Percentiles rank a stretch among this genome's conserved stretches.
Evolutionary conservation across 2,797 vertebrate species (phyloP).

Genomic region (Cynodonichthys magdalenae): DNA sequence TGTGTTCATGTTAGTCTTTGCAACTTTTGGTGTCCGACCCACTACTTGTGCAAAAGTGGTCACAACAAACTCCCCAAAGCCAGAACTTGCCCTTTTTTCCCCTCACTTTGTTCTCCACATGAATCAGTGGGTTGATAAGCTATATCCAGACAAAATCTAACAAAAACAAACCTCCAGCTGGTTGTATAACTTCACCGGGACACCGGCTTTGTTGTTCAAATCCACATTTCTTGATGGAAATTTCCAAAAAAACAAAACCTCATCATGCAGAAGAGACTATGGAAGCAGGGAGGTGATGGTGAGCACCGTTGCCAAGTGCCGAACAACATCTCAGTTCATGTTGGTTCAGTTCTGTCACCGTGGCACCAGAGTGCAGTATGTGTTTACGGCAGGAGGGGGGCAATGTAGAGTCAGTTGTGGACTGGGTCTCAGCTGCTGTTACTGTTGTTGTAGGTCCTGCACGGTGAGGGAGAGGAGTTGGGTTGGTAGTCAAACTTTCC

Average conservation of each 20-base stretch:
- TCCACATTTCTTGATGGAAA: constrained; percentile 44
- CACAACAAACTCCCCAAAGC: constrained; percentile 9
- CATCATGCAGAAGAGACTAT: constrained; percentile 40
- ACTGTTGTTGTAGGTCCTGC: constrained; percentile 93
- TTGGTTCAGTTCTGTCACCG: constrained; percentile 46
- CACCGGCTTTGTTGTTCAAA: constrained; percentile 29
- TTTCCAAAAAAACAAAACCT: constrained; percentile 47
- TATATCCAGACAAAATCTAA: constrained; percentile 32
- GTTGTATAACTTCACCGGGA: constrained; percentile 41
- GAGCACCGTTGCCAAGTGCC: constrained; percentile 38
- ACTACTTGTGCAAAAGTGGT: constrained; percentile 22
- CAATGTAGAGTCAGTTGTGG: constrained; percentile 19
- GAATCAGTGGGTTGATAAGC: constrained; percentile 37
- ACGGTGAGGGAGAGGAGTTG: constrained; percentile 93
- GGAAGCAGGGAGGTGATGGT: constrained; percentile 22
- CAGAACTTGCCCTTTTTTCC: background rate
- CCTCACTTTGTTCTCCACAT: constrained; percentile 24
- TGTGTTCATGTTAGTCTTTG: constrained; percentile 4
- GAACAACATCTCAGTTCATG: constrained; percentile 45
- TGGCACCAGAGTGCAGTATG: constrained; percentile 32
- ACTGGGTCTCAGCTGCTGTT: constrained; percentile 89
- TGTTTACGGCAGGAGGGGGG: constrained; percentile 11
- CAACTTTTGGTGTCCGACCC: background rate
- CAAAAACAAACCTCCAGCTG: constrained; percentile 33
- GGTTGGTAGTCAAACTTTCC: constrained; percentile 96